Base-by-base conservation (phyloP, 2,888 invertebrate species). In the Aethes cnicana region DNA sequence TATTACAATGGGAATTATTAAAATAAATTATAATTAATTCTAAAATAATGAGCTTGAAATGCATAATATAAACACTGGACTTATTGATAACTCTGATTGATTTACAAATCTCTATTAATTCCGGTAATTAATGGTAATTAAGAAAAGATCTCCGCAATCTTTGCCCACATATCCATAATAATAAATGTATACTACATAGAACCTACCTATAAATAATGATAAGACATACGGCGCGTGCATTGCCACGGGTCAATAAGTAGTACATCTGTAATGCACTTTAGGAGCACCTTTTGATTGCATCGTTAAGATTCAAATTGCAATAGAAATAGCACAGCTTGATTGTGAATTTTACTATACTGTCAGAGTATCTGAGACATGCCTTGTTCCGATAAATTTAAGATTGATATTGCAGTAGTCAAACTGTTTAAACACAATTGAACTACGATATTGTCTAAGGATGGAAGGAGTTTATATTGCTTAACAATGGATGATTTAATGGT, bases 171-270 rank as follows among this genome's bases (percentile, higher is more conserved):
- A n/a, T n/a, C n/a, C n/a, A n/a, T n/a, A n/a, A n/a, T n/a, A n/a
- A n/a, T n/a, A n/a, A n/a, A n/a, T n/a, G n/a, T n/a, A n/a, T n/a
- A n/a, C n/a, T n/a, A n/a, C n/a, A n/a, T n/a, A n/a, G n/a, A n/a
- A n/a, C n/a, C n/a, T 11, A 32, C 16, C 11, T 6, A 32, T 14
- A 41, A 33, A 30, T 18, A 35, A 6, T 7, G 18, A 30, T 43
- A 36, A 43, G 17, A 36, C 17, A 35, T 30, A 9, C 20, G 30
- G 21, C 43, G 36, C 43, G 28, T 44, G 39, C 39, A 44, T 23
- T 35, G 36, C 30, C 36, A 50, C 43, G 44, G 36, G 30, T 50
- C 43, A 50, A 30, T 43, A 43, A 21, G 20, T 43, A 28, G 42
- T 20, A 26, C n/a, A 16, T 26, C 17, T 35, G 18, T 37, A 7